Evolutionary conservation across 2,888 invertebrate genomes (phyloP).

Genomic region (Pyrrhia umbra): DNA sequence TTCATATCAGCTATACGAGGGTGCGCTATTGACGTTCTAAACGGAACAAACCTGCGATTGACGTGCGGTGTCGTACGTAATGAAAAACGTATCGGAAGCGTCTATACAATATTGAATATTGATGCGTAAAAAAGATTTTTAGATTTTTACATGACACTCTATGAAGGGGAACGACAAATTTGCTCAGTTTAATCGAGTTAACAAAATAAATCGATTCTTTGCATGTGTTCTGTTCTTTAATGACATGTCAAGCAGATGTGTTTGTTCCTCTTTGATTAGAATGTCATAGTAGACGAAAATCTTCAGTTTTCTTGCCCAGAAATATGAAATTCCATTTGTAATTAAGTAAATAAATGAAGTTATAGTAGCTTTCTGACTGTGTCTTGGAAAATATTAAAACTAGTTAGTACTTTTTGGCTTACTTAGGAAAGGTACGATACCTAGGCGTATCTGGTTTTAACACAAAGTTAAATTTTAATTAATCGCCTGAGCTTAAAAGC

Average conservation of each 20-base stretch:
- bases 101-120: constrained; percentile 34
- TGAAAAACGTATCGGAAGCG: constrained; percentile 47
- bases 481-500: neutral
- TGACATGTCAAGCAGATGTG: too few species aligned
- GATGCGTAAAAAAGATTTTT: constrained; percentile 25
- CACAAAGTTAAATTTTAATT: neutral
- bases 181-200: neutral
- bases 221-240: too few species aligned
- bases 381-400: neutral
- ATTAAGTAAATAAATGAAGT: too few species aligned
- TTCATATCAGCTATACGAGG: constrained; percentile 54
- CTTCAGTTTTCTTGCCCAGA: neutral
- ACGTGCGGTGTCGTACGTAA: constrained; percentile 60
- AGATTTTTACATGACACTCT: constrained; percentile 8
- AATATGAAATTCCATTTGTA: neutral
- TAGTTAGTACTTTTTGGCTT: too few species aligned
- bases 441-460: neutral
- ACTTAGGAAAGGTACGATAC: neutral
- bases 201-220: neutral
- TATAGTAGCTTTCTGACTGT: neutral
- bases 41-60: constrained; percentile 58
- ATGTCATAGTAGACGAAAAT: neutral
- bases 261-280: neutral
- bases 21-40: constrained; percentile 56
- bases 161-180: neutral